Evolutionary conservation across 2,888 invertebrate genomes (phyloP), one percentile per base, ranked within the genome.

Genomic region (Chorisops tibialis): DNA sequence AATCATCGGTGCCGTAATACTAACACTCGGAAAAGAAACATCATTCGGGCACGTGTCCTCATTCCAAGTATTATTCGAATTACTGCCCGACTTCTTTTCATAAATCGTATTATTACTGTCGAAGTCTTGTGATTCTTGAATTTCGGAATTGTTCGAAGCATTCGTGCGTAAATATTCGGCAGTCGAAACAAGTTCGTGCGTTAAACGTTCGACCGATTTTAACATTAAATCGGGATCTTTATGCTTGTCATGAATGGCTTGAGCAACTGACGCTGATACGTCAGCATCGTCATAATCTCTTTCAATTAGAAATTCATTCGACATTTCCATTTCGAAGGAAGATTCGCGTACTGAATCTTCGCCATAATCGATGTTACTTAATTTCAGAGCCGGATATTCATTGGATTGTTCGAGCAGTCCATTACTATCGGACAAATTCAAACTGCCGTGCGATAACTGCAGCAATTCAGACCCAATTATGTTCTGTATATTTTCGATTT

Each of bases 11-110:
- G 86, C 86, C 37, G 89, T 87, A 35, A 88, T 85, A 67, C 90
- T 90, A 59, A 91, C 85, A 52, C 89, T 91, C 0, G 91, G 91
- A 74, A 91, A 91, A 0, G 91, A 89, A 35, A 89, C 81, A 72
- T 90, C 89, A 73, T 89, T 89, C 0, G 88, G 88, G 56, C 86
- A 86, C 1, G 87, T 86, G 73, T 89, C 87, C 60, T 91, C 91
- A 70, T 88, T 89, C 91, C 91, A 91, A 0, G 89, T 90, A 72
- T 89, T 89, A 65, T 75, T 72, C 1, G 73, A 66, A 69, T 80
- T 75, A 66, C 80, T 72, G 49, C 45, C 59, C 14, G 56, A 60
- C 52, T 68, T 60, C 61, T 65, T 38, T 22, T 64, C 49, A 51
- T 61, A 41, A 19, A 63, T 41, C 19, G 63, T 62, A 59, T 51